Conservation (phyloP, 2,797 vertebrate genomes). For the Pseudopleuronectes americanus region DNA sequence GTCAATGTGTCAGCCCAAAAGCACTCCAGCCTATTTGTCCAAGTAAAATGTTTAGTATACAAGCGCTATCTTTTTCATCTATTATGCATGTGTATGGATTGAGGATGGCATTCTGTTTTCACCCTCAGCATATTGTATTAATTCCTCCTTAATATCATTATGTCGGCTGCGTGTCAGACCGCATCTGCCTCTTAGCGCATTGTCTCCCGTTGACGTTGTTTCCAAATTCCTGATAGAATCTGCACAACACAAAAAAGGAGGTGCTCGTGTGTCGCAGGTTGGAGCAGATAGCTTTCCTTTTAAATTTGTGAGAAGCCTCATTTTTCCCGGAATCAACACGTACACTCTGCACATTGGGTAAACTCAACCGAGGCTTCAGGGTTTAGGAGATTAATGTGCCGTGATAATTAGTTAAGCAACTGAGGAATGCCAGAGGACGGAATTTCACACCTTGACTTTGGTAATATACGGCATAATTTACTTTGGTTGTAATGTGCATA, state of each 20-base stretch:
- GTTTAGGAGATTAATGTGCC: constrained; percentile 78
- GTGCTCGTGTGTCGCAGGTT: constrained; percentile 51
- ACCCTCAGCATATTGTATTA: constrained; percentile 63
- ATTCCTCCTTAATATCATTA: constrained; percentile 71
- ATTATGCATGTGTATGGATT: constrained; percentile 61
- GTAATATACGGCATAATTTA: constrained; percentile 77
- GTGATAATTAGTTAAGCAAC: constrained; percentile 83
- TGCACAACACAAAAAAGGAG: constrained; percentile 81
- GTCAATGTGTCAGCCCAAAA: constrained; percentile 48
- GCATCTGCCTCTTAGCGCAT: constrained; percentile 75
- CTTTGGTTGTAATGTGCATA: constrained; percentile 60
- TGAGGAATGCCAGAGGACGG: constrained; percentile 67
- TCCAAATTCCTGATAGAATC: constrained; percentile 77
- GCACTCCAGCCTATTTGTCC: constrained; percentile 34
- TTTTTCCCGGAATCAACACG: constrained; percentile 66
- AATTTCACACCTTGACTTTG: constrained; percentile 81
- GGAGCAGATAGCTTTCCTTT: constrained; percentile 51
- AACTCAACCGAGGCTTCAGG: constrained; percentile 76
- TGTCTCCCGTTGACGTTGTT: constrained; percentile 79
- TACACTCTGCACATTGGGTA: constrained; percentile 63
- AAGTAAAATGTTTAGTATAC: constrained; percentile 55
- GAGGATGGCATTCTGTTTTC: constrained; percentile 60
- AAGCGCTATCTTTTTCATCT: constrained; percentile 42
- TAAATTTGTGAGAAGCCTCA: constrained; percentile 65
- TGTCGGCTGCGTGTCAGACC: constrained; percentile 73